Evolutionary conservation across 1,140 invertebrate genomes (phyloP).

Genomic region (Procambarus clarkii): DNA sequence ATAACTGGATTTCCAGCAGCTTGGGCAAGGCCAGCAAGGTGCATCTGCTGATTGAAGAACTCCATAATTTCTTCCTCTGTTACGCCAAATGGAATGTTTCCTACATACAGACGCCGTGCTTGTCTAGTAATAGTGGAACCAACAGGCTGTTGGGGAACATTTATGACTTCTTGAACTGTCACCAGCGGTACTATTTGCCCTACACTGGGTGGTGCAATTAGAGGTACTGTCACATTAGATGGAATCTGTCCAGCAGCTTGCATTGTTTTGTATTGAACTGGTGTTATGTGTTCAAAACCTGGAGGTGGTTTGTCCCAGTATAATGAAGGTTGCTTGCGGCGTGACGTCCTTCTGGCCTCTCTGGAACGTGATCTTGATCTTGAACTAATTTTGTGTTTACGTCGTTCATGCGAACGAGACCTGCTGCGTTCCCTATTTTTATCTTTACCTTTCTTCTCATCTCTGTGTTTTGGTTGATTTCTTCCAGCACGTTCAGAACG

Average conservation of each 20-base stretch:
- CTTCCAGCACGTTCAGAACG: conserved; percentile 60
- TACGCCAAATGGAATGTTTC: conserved; percentile 99
- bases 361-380: conserved; percentile 65
- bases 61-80: conserved; percentile 98
- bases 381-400: conserved; percentile 17
- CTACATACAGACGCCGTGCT: conserved; percentile 96
- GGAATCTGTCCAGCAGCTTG: conserved; percentile 95
- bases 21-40: conserved; percentile 96
- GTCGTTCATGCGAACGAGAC: conserved; percentile 15
- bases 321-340: conserved; percentile 90
- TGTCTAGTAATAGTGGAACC: conserved; percentile 98
- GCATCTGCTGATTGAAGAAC: conserved; percentile 99
- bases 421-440: conserved; percentile 61
- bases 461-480: conserved; percentile 58
- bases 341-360: conserved; percentile 45
- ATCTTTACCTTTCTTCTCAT: conserved; percentile 66
- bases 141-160: conserved; percentile 84
- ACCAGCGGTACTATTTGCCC: conserved; percentile 58
- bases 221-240: conserved; percentile 88
- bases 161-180: conserved; percentile 62
- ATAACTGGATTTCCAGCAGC: conserved; percentile 99
- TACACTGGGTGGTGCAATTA: conserved; percentile 78
- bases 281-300: conserved; percentile 98
- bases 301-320: conserved; percentile 99
- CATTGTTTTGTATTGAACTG: conserved; percentile 89